Conservation (phyloP, 2,797 vertebrate genomes). For the Pseudochaenichthys georgianus region DNA sequence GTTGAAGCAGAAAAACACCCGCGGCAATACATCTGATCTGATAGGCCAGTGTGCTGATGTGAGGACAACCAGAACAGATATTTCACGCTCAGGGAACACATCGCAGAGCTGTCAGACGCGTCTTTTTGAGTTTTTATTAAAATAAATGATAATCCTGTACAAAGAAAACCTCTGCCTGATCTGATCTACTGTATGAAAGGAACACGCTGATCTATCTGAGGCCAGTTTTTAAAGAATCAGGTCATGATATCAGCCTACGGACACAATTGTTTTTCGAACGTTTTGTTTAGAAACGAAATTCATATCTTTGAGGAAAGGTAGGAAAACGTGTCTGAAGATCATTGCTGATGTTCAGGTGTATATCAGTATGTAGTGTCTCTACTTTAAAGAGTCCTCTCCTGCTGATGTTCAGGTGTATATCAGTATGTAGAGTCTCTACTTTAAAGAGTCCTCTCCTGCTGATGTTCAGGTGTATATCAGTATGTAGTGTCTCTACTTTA, state of each 20-base stretch:
- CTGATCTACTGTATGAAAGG: not conserved
- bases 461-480: too few relatives aligned
- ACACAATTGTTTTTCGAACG: conserved; percentile 49
- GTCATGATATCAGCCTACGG: conserved; percentile 24
- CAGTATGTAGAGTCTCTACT: too few relatives aligned
- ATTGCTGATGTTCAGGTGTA: not conserved
- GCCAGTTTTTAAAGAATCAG: not conserved
- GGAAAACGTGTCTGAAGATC: conserved; percentile 29
- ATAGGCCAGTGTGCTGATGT: conserved; percentile 50
- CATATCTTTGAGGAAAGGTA: too few relatives aligned
- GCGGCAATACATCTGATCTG: conserved; percentile 53
- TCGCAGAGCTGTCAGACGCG: not conserved
- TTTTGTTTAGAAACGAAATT: not conserved
- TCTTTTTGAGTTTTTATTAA: not conserved
- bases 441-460: too few relatives aligned
- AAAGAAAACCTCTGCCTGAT: not conserved
- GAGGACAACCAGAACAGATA: conserved; percentile 38
- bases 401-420: too few relatives aligned
- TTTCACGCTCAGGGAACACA: conserved; percentile 14
- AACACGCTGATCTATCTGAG: not conserved
- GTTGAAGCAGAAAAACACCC: conserved; percentile 53
- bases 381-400: too few relatives aligned
- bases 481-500: too few relatives aligned
- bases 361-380: too few relatives aligned
- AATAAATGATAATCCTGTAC: not conserved